Evolutionary conservation across 2,888 invertebrate species (phyloP), one percentile per base, ranked within the genome.

Genomic region (Schrankia costaestrigalis): DNA sequence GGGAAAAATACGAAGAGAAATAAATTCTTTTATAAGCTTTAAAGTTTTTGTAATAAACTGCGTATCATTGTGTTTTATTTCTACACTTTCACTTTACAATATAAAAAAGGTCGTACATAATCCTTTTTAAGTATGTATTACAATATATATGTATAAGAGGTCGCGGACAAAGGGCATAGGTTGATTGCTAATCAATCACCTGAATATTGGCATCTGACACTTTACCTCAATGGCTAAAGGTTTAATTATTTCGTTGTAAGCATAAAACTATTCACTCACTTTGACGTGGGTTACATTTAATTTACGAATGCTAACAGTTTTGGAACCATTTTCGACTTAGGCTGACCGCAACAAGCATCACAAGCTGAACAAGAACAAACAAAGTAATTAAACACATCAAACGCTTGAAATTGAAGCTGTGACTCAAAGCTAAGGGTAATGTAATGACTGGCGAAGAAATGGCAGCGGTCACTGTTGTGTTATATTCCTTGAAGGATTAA

Each of bases 321-420:
- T 71, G 69, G 74, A 71, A 76, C 57, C 80, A 63, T 77, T 80
- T 78, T 78, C 79, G 80, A 80, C 81, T 83, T 77, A 71, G 77
- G 72, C 55, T 61, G 64, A 82, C 85, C 83, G 74, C 85, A 83
- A 65, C 79, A 73, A 79, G 80, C 81, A 79, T 78, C 68, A 69
- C 59, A 64, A 48, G 58, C 62, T 61, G 43, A 81, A 84, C 80
- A 78, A 82, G 79, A 81, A 83, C 85, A 80, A 84, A 86, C 84
- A 85, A 86, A 86, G 85, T 86, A 86, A 86, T 87, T 87, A 86
- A 82, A 85, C 84, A 85, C 83, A 85, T 87, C 85, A 86, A 87
- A 85, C 84, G 78, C 61, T 63, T 64, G 72, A 81, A 81, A 84
- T 84, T 85, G 80, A 79, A 78, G 74, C 76, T 65, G 59, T 63